These are phyloP conservation scores for Euplexia lucipara DNA, from an alignment of 2,888 invertebrate species.

Conservation along the genomic window DNA sequence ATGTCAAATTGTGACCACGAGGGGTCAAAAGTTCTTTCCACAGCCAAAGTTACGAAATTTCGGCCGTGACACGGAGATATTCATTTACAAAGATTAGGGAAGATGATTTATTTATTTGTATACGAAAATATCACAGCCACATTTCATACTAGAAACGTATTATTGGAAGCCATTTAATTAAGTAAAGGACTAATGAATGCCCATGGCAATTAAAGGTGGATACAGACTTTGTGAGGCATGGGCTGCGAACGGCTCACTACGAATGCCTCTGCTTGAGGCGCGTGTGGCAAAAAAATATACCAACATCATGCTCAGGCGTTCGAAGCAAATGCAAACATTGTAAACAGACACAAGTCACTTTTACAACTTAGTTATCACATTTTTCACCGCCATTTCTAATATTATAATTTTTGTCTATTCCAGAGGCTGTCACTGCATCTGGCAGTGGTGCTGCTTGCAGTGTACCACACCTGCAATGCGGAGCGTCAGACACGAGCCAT, in stretches of 20 bases:
- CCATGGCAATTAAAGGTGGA: too few species aligned
- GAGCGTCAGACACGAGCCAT: constrained; percentile 80
- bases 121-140: too few species aligned
- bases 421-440: constrained; percentile 89
- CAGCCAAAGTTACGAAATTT: constrained; percentile 27
- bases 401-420: constrained; percentile 58
- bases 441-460: constrained; percentile 85
- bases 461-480: constrained; percentile 82
- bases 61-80: constrained; percentile 36
- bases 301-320: too few species aligned
- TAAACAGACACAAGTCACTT: background rate
- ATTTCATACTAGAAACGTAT: too few species aligned
- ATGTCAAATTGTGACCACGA: constrained; percentile 36
- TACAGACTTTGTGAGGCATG: too few species aligned
- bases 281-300: too few species aligned
- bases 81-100: constrained; percentile 20
- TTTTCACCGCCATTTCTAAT: background rate
- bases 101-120: constrained; percentile 12
- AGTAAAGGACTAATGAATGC: too few species aligned
- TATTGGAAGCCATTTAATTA: too few species aligned
- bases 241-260: too few species aligned
- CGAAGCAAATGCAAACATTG: background rate
- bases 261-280: too few species aligned
- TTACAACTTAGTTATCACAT: background rate
- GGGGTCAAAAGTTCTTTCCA: constrained; percentile 32